Percentiles rank a stretch among this genome's conserved stretches.
Evolutionary conservation across 2,888 invertebrate species (phyloP).

Genomic region (Azorinus chamasolen): DNA sequence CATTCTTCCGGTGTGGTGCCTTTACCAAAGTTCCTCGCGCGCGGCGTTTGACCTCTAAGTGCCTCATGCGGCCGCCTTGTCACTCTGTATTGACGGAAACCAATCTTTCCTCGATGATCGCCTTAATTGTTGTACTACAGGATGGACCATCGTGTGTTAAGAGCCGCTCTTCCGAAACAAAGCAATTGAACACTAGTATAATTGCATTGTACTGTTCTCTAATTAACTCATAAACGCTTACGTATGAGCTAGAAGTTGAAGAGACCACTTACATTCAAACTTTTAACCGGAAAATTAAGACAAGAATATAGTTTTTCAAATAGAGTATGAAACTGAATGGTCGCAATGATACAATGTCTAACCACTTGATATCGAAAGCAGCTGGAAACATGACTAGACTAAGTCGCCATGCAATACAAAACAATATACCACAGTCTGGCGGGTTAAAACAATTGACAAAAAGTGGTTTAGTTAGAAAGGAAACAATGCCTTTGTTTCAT

Average conservation of each 20-base stretch:
- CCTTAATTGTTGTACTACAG: constrained; percentile 42
- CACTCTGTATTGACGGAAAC: constrained; percentile 55
- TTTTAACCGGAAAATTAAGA: constrained; percentile 58
- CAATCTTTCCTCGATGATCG: constrained; percentile 33
- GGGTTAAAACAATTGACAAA: neutral
- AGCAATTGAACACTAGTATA: constrained; percentile 34
- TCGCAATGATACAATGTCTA: too few species aligned
- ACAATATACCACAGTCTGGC: too few species aligned
- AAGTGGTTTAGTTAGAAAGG: constrained; percentile 9
- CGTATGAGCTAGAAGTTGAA: constrained; percentile 9
- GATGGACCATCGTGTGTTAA: constrained; percentile 46
- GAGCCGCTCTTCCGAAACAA: constrained; percentile 50
- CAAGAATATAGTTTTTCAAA: too few species aligned
- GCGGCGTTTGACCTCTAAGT: constrained; percentile 40
- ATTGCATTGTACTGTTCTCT: constrained; percentile 47
- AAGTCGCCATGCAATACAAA: too few species aligned
- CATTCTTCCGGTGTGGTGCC: too few species aligned
- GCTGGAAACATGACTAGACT: too few species aligned
- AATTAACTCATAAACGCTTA: constrained; percentile 48
- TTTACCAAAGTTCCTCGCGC: constrained; percentile 41
- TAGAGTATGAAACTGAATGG: too few species aligned
- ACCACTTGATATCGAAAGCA: too few species aligned
- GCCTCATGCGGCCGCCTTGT: constrained; percentile 28
- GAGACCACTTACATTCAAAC: constrained; percentile 16
- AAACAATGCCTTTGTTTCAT: constrained; percentile 48